Conservation (phyloP, 2,113 vertebrate genomes). For the Cryptotis parvus region DNA sequence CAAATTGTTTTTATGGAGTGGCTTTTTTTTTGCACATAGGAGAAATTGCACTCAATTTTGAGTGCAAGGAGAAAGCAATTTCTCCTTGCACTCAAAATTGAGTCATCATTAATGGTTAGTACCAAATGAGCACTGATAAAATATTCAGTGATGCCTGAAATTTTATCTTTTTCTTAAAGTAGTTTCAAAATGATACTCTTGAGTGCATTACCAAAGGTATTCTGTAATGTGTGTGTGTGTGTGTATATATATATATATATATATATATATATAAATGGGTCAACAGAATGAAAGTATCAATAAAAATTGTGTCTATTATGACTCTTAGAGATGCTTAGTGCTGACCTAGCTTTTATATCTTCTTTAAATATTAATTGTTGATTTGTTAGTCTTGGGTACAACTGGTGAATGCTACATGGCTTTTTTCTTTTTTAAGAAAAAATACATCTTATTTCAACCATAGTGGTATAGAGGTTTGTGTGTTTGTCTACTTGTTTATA, state of each 20-base stretch:
- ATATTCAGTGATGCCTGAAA: constrained; percentile 80
- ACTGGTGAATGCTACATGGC: not conserved
- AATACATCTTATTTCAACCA: not conserved
- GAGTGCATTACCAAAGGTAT: constrained; percentile 74
- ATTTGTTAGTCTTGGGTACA: constrained; percentile 71
- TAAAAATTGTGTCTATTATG: constrained; percentile 79
- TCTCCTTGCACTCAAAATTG: constrained; percentile 58
- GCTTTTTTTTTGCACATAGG: constrained; percentile 56
- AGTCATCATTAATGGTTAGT: constrained; percentile 77
- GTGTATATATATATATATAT: no score
- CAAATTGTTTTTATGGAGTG: constrained; percentile 54
- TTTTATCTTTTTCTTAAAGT: constrained; percentile 78
- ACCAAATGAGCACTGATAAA: constrained; percentile 83
- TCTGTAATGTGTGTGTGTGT: constrained; percentile 76
- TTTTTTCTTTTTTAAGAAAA: constrained; percentile 5
- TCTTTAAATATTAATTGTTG: constrained; percentile 87
- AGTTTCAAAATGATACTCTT: constrained; percentile 74
- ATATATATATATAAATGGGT: constrained; percentile 76
- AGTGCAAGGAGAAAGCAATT: no score
- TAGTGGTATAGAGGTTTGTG: not conserved
- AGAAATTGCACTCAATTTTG: no score
- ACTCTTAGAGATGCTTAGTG: constrained; percentile 79
- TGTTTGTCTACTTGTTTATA: not conserved
- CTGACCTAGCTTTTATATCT: constrained; percentile 82
- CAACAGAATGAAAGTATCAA: constrained; percentile 79